Base-by-base conservation (phyloP, 2,797 vertebrate species). In the Arremon aurantiirostris region DNA sequence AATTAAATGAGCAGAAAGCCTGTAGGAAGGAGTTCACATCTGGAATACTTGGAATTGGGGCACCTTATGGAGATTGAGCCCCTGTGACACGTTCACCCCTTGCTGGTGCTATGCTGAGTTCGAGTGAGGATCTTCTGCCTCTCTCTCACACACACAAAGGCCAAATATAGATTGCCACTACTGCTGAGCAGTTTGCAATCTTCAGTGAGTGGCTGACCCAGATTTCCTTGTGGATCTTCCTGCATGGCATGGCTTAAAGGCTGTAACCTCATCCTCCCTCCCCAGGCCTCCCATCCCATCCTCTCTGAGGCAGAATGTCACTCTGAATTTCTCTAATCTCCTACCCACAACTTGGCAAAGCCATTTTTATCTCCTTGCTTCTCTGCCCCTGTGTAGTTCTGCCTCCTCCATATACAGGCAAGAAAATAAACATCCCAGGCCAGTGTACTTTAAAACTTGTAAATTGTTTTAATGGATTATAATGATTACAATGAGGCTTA, bases 171-270 rank as follows among this genome's bases (percentile, higher is more conserved):
- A 81, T 68, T 78, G 82, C 65, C 24, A 12, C 76, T 75, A 14
- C 52, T 88, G 60, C 61, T 57, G 65, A 68, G 39, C 50, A 72
- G 70, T 95, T 79, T 75, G 47, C 59, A 89, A 30, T 84, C 72
- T 75, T 50, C 35, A 61, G 70, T 28, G 52, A 93, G 83, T 56
- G 73, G 47, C 42, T 90, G 92, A 94, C 94, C 91, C 85, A 93
- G 94, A 86, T 96, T 93, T 84, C 30, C 73, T 34, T 27, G 69
- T 65, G 86, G 83, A 65, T 88, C 65, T 75, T 86, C 56, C 68
- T 76, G 32, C 70, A 44, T 47, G 89, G 66, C 59, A 21, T 63
- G 63, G 86, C 89, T 96, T 90, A 93, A 89, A 82, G 89, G 81
- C 86, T 82, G 60, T 86, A 90, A 89, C 83, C 78, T 95, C 68